Evolutionary conservation across 2,888 invertebrate genomes (phyloP), one percentile per base, ranked within the genome.

Genomic region (Zootermopsis nevadensis): DNA sequence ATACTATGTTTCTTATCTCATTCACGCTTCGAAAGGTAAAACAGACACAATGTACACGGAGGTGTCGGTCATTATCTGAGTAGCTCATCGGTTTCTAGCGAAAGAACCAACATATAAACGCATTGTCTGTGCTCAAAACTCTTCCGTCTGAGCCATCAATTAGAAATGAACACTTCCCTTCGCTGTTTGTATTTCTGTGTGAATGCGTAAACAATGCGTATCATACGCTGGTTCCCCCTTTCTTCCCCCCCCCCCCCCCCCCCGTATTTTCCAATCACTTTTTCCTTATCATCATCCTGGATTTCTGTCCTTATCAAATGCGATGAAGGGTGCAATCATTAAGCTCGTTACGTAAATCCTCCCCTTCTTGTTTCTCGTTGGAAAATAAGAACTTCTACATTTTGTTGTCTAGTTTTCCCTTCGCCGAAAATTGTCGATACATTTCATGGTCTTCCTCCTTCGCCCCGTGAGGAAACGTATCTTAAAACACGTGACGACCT

Each of bases 131-230:
- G 33, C 55, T 53, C 77, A 53, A 24, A 8, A 3, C 42, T n/a
- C 77, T 77, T 77, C 55, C 55, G 77, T 55, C 77, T 66, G 27
- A n/a, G 7, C 69, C 69, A 69, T 69, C 69, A 69, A 69, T 69
- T 69, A 69, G 69, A 69, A 69, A 69, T 69, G 69, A 69, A 69
- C 33, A 10, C 69, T 69, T 30, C 69, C 69, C 31, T 22, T 30
- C 10, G 6, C 69, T 7, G 77, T 77, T 77, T 77, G 77, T 77
- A 48, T 77, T 77, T 80, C 67, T 80, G 60, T 80, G 80, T 80
- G 80, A 80, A 80, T 80, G 80, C 80, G 80, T 67, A 80, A 80
- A 80, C 80, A 80, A 67, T 80, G 80, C n/a, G n/a, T 60, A 80
- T 66, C 60, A 66, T 60, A 10, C 30, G 22, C 24, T 55, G 24